Evolutionary conservation across 2,797 vertebrate species (phyloP), one percentile per base, ranked within the genome.

Genomic region (Enoplosus armatus): DNA sequence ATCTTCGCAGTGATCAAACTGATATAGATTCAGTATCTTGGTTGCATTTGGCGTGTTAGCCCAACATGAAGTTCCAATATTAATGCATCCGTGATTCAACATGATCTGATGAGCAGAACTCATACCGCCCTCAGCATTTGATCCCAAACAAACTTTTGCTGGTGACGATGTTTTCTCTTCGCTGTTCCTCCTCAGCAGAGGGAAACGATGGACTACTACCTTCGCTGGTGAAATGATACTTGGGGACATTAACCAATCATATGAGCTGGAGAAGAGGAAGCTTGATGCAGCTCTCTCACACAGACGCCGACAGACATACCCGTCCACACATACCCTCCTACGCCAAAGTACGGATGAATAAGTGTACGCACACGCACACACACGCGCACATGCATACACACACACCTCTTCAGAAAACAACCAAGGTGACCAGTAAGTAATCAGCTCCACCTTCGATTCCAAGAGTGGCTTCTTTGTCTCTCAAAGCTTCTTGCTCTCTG

Each of bases 121-220:
- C 68, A 0, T 45, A 8, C 29, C 8, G 14, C 48, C 18, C 4
- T 62, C 77, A 8, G 7, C 60, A 37, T 39, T 45, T 35, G 56
- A 69, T 41, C 72, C 26, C 45, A 71, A 77, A 86, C 70, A 74
- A 79, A 74, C 61, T 2, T 75, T 83, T 87, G 89, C 90, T 91
- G 91, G 90, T 92, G 88, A 89, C 87, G 79, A 64, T 50, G 37
- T 74, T 70, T 26, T 56, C 59, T 55, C 67, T 73, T 29, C 5
- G 6, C 51, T 37, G 26, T 37, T 80, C 22, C 26, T 48, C 61
- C 56, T 64, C 70, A 55, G 73, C 51, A 22, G 67, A 78, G 60
- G 70, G 43, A 82, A 73, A 64, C 60, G 33, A 74, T 53, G 65
- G 33, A 72, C 51, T 11, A 3, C 56, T 16, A 60, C 51, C 72